These are phyloP conservation scores for Chrysolina oricalcia DNA, from an alignment of 2,888 invertebrate genomes.

Conservation along the genomic window DNA sequence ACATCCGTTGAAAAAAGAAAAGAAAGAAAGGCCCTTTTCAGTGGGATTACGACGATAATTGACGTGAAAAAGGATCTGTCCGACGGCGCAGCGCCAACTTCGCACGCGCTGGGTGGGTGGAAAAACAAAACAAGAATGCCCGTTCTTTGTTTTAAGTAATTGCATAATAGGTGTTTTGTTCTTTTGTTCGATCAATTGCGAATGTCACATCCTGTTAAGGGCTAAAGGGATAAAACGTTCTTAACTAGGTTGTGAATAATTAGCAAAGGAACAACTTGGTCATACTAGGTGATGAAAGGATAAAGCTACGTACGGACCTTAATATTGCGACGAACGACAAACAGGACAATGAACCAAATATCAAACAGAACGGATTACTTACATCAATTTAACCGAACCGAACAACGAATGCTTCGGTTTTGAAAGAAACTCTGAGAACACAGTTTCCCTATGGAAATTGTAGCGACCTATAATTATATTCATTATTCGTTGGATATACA, in stretches of 20 bases:
- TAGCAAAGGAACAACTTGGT: neutral
- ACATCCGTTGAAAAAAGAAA: constrained; percentile 46
- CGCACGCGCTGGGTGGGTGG: constrained; percentile 61
- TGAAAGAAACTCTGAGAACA: no score
- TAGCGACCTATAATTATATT: no score
- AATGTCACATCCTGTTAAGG: constrained; percentile 49
- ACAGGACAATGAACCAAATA: no score
- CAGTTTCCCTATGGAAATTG: no score
- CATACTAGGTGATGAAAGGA: no score
- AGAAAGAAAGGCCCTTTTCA: constrained; percentile 51
- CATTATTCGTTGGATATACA: no score
- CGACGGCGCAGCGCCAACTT: constrained; percentile 58
- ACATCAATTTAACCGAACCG: no score
- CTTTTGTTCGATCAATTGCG: constrained; percentile 58
- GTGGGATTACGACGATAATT: constrained; percentile 53
- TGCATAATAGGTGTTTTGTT: constrained; percentile 64
- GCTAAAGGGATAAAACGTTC: neutral
- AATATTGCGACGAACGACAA: no score
- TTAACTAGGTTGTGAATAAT: neutral
- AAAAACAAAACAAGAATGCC: constrained; percentile 56
- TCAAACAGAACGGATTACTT: no score
- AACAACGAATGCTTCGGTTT: no score
- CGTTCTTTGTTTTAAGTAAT: constrained; percentile 56
- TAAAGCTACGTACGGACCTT: no score
- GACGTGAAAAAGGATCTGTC: constrained; percentile 58